A percentile compares a stretch with the other conserved stretches of the same genome.
phyloP scores from a whole-genome alignment of 1,140 invertebrate species.

The Leguminivora glycinivorella region DNA sequence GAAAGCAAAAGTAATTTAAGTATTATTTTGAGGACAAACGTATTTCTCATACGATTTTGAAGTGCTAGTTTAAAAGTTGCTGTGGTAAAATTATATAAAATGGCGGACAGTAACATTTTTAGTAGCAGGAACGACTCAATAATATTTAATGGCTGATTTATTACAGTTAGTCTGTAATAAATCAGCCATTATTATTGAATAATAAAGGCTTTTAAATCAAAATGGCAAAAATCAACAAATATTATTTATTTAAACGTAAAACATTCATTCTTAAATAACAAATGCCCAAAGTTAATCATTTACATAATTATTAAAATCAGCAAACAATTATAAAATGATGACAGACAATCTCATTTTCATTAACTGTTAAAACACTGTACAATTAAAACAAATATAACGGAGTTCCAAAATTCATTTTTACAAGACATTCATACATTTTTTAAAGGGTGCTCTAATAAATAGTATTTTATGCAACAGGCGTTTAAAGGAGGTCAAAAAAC shows the following conservation, averaged over 20 bases:
- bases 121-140: too few species aligned
- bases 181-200: background rate
- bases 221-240: background rate
- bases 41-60: too few species aligned
- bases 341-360: too few species aligned
- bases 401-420: slow-evolving; percentile 38
- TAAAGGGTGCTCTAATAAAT: background rate
- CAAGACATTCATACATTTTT: background rate
- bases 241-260: background rate
- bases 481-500: too few species aligned
- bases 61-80: too few species aligned
- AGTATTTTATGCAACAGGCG: too few species aligned
- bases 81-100: too few species aligned
- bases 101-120: too few species aligned
- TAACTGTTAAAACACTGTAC: background rate
- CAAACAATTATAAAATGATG: slow-evolving; percentile 19
- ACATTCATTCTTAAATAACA: slow-evolving; percentile 42
- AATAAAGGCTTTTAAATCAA: background rate
- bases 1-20: too few species aligned
- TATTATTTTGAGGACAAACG: too few species aligned
- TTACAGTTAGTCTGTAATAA: too few species aligned
- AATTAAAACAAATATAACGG: slow-evolving; percentile 37
- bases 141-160: too few species aligned
- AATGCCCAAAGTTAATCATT: slow-evolving; percentile 51
- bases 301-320: slow-evolving; percentile 43